These are phyloP conservation scores for Plutomurus gul DNA, from an alignment of 1,140 invertebrate genomes.

Conservation along the genomic window DNA sequence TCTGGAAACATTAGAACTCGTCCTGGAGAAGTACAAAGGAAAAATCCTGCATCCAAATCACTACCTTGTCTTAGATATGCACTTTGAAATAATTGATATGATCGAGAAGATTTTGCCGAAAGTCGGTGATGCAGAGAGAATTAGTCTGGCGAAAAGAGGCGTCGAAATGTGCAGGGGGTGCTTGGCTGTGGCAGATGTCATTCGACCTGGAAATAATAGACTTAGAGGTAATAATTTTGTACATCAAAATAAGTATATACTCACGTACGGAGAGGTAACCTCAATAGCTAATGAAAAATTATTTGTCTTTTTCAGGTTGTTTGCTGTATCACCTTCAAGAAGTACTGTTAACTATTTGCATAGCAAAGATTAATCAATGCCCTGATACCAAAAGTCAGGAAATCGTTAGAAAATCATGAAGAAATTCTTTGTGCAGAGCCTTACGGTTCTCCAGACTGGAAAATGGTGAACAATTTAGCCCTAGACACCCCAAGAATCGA, in stretches of 20 bases:
- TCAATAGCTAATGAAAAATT: neutral
- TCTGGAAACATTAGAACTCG: neutral
- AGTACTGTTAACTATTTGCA: slow-evolving; percentile 18
- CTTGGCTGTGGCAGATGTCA: slow-evolving; percentile 43
- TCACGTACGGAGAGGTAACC: too few relatives aligned
- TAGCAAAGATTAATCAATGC: slow-evolving; percentile 6
- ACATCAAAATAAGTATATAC: neutral
- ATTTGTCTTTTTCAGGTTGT: slow-evolving; percentile 34
- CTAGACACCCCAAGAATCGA: slow-evolving; percentile 15
- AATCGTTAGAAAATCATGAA: slow-evolving; percentile 29
- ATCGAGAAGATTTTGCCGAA: slow-evolving; percentile 29
- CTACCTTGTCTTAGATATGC: slow-evolving; percentile 46
- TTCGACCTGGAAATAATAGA: slow-evolving; percentile 46
- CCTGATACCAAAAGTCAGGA: neutral
- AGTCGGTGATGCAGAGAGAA: slow-evolving; percentile 9
- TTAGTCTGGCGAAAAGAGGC: neutral
- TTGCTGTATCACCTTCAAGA: slow-evolving; percentile 44
- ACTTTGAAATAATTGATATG: slow-evolving; percentile 38
- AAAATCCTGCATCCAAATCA: slow-evolving; percentile 64
- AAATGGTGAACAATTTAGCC: neutral
- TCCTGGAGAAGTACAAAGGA: slow-evolving; percentile 11
- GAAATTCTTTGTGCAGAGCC: slow-evolving; percentile 43
- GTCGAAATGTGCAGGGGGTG: slow-evolving; percentile 37
- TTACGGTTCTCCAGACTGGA: slow-evolving; percentile 12
- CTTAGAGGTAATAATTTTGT: slow-evolving; percentile 41